Evolutionary conservation across 64 coral and sea anemone species (phyloP), one percentile per base, ranked within the genome.

Genomic region (Pocillopora damicornis): DNA sequence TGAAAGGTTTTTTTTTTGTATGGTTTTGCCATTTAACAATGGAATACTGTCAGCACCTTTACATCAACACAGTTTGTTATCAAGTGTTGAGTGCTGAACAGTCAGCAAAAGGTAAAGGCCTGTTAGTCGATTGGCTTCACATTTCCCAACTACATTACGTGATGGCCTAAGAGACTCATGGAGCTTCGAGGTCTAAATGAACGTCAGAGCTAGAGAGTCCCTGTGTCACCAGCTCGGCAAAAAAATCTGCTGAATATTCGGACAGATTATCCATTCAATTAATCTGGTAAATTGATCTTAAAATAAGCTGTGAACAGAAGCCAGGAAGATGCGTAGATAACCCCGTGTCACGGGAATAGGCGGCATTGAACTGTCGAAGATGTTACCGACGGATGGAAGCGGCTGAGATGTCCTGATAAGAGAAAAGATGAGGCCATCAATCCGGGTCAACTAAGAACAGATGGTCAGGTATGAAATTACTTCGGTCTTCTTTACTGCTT

Each of bases 271-370:
- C 81, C 81, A 37, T 58, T 37, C 22, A 68, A 84, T 72, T 84
- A 84, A 84, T 84, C 81, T 84, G 81, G 81, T 83, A 84, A 84
- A 84, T 71, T 84, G 81, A 84, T 85, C 81, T 85, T 85, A 85
- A 85, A 58, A 85, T 85, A 85, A 85, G 81, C 81, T 85, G 81
- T 85, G 81, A 85, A 85, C 81, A 72, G 81, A 85, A 85, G 79
- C 63, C 81, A 7, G 30, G 72, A 73, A 85, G 81, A 85, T 85
- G 71, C 18, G 23, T 12, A 18, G 81, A 85, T 85, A 85, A 85
- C 81, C 81, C 65, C 22, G 26, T 68, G 81, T 72, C 81, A 85
- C 13, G 35, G 38, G 81, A 18, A n/a, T 37, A 4, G 18, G 61
- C 65, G 26, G 79, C 81, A 72, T 8, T 51, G 42, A 51, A 51